Percentiles rank a stretch among this genome's conserved stretches.
phyloP scores from a whole-genome alignment of 2,113 vertebrate genomes.

The Cyprinodon tularosa region DNA sequence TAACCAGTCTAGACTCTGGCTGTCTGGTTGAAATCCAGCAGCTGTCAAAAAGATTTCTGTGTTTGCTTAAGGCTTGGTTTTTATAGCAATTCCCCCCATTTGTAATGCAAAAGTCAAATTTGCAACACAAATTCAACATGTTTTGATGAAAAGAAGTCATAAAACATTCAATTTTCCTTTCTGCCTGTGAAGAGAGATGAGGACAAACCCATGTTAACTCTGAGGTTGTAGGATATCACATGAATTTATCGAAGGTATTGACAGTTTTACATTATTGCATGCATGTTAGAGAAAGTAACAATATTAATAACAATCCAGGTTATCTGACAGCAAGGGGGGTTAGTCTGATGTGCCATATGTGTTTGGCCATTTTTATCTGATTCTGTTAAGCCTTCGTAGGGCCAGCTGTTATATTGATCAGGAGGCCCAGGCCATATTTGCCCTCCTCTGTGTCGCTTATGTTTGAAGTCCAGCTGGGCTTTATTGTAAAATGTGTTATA shows the following conservation, averaged over 20 bases:
- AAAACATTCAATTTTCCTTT: neutral
- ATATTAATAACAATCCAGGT: constrained; percentile 22
- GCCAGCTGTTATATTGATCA: constrained; percentile 73
- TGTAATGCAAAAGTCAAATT: neutral
- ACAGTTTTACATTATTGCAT: constrained; percentile 1
- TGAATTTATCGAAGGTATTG: constrained; percentile 26
- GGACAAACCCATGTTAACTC: neutral
- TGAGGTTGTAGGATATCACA: constrained; percentile 6
- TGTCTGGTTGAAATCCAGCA: constrained; percentile 10
- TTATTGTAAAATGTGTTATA: constrained; percentile 63
- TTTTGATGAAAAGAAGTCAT: neutral
- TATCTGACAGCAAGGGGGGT: constrained; percentile 26
- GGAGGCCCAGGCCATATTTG: constrained; percentile 34
- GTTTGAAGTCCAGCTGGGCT: constrained; percentile 65
- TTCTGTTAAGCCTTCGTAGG: constrained; percentile 44
- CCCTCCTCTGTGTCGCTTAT: constrained; percentile 34
- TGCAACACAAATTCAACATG: neutral
- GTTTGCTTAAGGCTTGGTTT: neutral
- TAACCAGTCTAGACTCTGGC: neutral
- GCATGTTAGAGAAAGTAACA: constrained; percentile 20
- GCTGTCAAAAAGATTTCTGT: constrained; percentile 7
- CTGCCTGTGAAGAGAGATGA: neutral
- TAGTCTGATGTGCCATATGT: neutral
- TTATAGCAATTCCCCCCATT: neutral
- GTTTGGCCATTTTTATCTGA: constrained; percentile 45